Conservation (phyloP, 2,113 vertebrate genomes). For the Hydrochoerus hydrochaeris region DNA sequence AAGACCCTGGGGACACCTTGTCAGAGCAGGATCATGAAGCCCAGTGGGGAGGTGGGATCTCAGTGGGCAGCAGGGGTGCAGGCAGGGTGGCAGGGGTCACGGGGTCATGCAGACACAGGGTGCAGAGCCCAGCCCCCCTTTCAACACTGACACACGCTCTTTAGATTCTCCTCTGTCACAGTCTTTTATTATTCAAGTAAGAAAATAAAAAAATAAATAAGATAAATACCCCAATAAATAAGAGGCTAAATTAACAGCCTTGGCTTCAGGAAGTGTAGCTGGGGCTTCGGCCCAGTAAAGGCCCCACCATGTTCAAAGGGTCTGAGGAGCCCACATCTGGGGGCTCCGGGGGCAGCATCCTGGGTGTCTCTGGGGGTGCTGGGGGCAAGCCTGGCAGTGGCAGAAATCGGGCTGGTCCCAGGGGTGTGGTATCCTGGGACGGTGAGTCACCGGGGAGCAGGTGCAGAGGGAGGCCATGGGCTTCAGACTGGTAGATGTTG, state of each 20-base stretch:
- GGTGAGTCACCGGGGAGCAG: not conserved
- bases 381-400: conserved; percentile 45
- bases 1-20: not conserved
- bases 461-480: conserved; percentile 35
- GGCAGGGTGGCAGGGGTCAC: not conserved
- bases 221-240: conserved; percentile 82
- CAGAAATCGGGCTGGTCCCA: conserved; percentile 67
- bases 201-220: conserved; percentile 81
- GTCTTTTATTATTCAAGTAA: conserved; percentile 71
- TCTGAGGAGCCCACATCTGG: conserved; percentile 63
- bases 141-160: not conserved
- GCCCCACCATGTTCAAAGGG: conserved; percentile 73
- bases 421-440: accelerated
- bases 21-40: not conserved
- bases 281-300: conserved; percentile 50
- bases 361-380: accelerated
- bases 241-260: not conserved
- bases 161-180: not conserved
- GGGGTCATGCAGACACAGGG: not conserved
- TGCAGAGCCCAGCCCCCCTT: too few relatives aligned
- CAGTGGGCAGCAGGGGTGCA: accelerated
- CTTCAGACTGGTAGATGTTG: conserved; percentile 75
- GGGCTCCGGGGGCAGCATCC: not conserved
- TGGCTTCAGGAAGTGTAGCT: conserved; percentile 64
- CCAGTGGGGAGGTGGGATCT: too few relatives aligned